Conservation (phyloP, 2,113 vertebrate genomes). For the Melanotaenia duboulayi region DNA sequence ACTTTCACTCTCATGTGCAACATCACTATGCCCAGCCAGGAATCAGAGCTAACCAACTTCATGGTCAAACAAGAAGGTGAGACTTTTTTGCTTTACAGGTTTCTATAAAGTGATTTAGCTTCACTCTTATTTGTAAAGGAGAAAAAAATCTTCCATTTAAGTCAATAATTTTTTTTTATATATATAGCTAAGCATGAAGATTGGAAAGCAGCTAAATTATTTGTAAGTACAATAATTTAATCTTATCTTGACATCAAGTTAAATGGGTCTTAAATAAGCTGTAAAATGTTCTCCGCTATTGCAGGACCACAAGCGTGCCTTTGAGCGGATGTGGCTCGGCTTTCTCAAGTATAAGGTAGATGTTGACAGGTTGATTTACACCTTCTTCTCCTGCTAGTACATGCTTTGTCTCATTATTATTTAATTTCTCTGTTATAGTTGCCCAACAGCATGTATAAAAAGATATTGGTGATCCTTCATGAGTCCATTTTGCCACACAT, state of each 20-base stretch:
- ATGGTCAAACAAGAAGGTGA: slow-evolving; percentile 87
- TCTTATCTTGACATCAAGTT: neutral
- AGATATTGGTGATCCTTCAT: slow-evolving; percentile 90
- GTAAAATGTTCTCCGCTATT: slow-evolving; percentile 4
- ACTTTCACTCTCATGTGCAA: slow-evolving; percentile 86
- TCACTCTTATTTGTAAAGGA: neutral
- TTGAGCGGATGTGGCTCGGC: slow-evolving; percentile 92
- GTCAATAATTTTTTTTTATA: neutral
- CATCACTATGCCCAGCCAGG: slow-evolving; percentile 86
- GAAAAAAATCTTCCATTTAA: neutral
- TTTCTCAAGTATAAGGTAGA: slow-evolving; percentile 93
- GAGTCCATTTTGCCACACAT: slow-evolving; percentile 92
- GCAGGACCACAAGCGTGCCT: slow-evolving; percentile 90
- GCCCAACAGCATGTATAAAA: slow-evolving; percentile 90
- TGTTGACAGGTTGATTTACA: neutral
- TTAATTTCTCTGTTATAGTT: slow-evolving; percentile 79
- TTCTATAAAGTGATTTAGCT: neutral
- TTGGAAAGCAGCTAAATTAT: slow-evolving; percentile 88
- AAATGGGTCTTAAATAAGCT: neutral
- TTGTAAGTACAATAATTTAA: slow-evolving; percentile 76
- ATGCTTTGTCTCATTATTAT: neutral
- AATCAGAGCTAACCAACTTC: slow-evolving; percentile 81
- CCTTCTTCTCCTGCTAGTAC: neutral
- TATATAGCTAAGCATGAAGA: slow-evolving; percentile 83
- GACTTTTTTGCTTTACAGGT: slow-evolving; percentile 27